Conservation (phyloP, 2,113 vertebrate genomes). For the Rhegmatorhina hoffmannsi region DNA sequence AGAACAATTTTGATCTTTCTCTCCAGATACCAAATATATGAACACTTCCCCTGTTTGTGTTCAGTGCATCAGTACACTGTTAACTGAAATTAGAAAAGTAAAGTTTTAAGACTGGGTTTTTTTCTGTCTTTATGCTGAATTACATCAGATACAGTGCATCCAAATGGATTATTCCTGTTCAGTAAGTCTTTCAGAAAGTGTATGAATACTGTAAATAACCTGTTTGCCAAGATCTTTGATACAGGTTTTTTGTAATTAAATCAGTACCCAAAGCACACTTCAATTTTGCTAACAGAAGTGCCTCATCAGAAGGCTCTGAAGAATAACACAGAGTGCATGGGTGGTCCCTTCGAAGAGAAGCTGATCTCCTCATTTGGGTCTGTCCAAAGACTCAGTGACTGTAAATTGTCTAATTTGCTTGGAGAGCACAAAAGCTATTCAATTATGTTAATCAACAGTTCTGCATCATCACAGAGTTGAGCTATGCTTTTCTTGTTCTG, state of each 20-base stretch:
- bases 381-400: not conserved
- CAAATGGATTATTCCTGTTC: not conserved
- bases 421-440: conserved; percentile 43
- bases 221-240: not conserved
- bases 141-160: not conserved
- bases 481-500: conserved; percentile 59
- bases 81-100: not conserved
- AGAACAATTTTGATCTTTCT: not conserved
- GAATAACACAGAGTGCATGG: not conserved
- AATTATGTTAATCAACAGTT: conserved; percentile 1
- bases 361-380: conserved; percentile 24
- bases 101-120: not conserved
- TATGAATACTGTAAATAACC: not conserved
- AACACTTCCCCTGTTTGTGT: not conserved
- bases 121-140: not conserved
- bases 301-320: not conserved
- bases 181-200: not conserved
- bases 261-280: not conserved
- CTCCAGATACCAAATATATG: not conserved
- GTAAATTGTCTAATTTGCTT: conserved; percentile 64
- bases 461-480: conserved; percentile 39
- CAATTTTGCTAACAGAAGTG: not conserved
- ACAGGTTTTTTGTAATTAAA: not conserved
- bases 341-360: not conserved
- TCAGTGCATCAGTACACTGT: not conserved